Percentiles rank a stretch among this genome's conserved stretches.
phyloP scores from a whole-genome alignment of 2,888 invertebrate species.

The Idaea straminata region DNA sequence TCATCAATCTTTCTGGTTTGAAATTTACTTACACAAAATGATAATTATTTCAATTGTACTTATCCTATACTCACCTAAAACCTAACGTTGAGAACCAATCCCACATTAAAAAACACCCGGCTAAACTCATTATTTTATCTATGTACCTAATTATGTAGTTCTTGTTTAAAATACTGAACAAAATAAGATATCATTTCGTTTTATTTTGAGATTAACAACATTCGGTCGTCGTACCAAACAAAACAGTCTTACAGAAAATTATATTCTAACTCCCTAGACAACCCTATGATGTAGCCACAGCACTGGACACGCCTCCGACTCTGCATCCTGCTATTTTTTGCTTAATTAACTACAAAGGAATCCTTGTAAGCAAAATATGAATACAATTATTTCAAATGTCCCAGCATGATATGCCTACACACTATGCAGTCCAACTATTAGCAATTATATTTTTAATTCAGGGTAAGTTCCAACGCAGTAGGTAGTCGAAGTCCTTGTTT shows the following conservation, averaged over 20 bases:
- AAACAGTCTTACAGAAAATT: background rate
- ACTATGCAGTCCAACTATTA: slow-evolving; percentile 1
- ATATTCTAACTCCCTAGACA: slow-evolving; percentile 20
- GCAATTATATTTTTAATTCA: background rate
- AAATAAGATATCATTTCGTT: background rate
- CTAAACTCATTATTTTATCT: too few relatives aligned
- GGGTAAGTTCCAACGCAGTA: background rate
- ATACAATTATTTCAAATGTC: slow-evolving; percentile 37
- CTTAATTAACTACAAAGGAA: slow-evolving; percentile 63
- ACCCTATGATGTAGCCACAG: slow-evolving; percentile 46
- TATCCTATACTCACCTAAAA: too few relatives aligned
- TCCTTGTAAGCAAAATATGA: slow-evolving; percentile 54
- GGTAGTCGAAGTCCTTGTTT: background rate
- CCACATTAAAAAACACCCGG: too few relatives aligned
- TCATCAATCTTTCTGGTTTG: too few relatives aligned
- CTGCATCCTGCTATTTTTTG: slow-evolving; percentile 72
- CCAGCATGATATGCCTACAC: slow-evolving; percentile 14
- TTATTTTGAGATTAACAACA: background rate
- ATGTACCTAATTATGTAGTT: background rate
- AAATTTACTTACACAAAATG: too few relatives aligned
- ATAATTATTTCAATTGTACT: too few relatives aligned
- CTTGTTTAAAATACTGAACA: too few relatives aligned
- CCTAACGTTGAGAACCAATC: too few relatives aligned
- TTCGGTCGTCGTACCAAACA: background rate
- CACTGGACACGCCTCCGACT: slow-evolving; percentile 68